Conservation (phyloP, 2,113 vertebrate genomes). For the Callionymus lyra region DNA sequence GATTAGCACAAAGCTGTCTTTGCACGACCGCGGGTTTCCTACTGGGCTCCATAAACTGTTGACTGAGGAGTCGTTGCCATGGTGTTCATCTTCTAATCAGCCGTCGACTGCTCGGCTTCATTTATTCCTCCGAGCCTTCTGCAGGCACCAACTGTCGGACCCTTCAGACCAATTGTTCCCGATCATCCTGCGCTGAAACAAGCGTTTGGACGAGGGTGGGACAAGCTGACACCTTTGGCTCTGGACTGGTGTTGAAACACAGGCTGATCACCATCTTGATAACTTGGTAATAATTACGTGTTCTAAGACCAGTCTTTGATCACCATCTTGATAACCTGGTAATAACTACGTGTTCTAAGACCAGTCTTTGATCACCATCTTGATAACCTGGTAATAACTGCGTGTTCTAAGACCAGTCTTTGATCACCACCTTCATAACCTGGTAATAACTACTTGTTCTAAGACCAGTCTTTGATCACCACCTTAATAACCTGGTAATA, state of each 20-base stretch:
- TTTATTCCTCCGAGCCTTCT: constrained; percentile 57
- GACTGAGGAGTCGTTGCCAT: constrained; percentile 57
- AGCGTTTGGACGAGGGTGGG: constrained; percentile 37
- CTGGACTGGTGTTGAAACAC: constrained; percentile 32
- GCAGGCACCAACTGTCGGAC: constrained; percentile 63
- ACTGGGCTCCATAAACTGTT: constrained; percentile 52
- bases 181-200: constrained; percentile 30
- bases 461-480: no score
- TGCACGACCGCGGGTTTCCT: constrained; percentile 42
- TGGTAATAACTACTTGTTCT: no score
- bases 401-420: no score
- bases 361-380: no score
- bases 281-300: not conserved
- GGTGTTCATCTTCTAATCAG: constrained; percentile 51
- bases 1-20: constrained; percentile 49
- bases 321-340: no score
- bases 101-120: constrained; percentile 45
- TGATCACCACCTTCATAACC: no score
- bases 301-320: not conserved
- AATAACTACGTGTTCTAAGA: no score
- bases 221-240: constrained; percentile 61
- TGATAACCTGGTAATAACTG: no score
- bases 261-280: constrained; percentile 36
- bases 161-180: constrained; percentile 49
- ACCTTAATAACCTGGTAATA: no score